Evolutionary conservation across 2,888 invertebrate species (phyloP).

Genomic region (Chrysolina haemoptera): DNA sequence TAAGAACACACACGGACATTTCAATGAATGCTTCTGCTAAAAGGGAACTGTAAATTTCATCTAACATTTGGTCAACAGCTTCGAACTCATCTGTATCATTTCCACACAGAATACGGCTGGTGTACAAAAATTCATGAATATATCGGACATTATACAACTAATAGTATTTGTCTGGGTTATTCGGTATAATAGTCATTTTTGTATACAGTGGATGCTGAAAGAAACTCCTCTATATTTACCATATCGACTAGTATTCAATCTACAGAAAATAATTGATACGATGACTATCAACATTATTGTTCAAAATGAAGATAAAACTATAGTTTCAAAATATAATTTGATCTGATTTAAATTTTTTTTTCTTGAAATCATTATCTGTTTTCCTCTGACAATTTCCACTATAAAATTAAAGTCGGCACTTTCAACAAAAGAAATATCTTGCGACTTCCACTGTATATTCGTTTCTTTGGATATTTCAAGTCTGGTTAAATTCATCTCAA

Average conservation of each 20-base stretch:
- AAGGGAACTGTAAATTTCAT: slow-evolving; percentile 61
- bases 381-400: neutral
- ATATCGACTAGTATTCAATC: too few species aligned
- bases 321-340: too few species aligned
- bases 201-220: neutral
- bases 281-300: too few species aligned
- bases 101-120: slow-evolving; percentile 50
- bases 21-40: slow-evolving; percentile 64
- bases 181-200: neutral
- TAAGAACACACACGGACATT: slow-evolving; percentile 75
- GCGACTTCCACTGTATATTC: neutral
- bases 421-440: neutral
- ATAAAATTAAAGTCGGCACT: too few species aligned
- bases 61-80: slow-evolving; percentile 66
- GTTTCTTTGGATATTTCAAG: neutral
- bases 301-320: neutral
- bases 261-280: too few species aligned
- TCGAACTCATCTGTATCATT: slow-evolving; percentile 50
- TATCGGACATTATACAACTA: slow-evolving; percentile 39
- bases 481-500: neutral
- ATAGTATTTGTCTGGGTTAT: slow-evolving; percentile 28
- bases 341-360: too few species aligned
- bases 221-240: too few species aligned
- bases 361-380: too few species aligned
- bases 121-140: slow-evolving; percentile 42